A percentile compares a stretch with the other conserved stretches of the same genome.
phyloP scores from a whole-genome alignment of 2,888 invertebrate genomes.

The Athalia rosae region DNA sequence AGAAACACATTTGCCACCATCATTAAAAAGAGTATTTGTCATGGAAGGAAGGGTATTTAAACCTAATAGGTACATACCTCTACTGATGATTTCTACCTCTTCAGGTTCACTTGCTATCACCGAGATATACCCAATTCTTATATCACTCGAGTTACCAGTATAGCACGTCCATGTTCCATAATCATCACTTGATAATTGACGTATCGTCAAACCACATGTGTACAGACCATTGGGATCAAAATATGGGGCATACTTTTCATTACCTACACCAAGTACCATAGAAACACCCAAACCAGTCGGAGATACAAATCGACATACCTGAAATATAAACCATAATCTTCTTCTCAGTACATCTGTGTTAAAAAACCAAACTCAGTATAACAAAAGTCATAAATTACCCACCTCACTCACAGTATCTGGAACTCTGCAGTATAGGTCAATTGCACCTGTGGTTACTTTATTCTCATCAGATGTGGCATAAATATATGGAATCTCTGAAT shows the following conservation, averaged over 20 bases:
- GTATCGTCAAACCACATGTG: slow-evolving; percentile 74
- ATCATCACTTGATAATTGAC: slow-evolving; percentile 68
- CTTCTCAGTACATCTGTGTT: neutral
- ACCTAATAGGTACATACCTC: neutral
- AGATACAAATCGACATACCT: slow-evolving; percentile 45
- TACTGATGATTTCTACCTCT: neutral
- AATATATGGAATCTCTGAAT: slow-evolving; percentile 19
- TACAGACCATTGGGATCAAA: slow-evolving; percentile 35
- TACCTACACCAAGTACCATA: slow-evolving; percentile 38
- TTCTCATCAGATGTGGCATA: slow-evolving; percentile 22
- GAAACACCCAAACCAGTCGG: slow-evolving; percentile 39
- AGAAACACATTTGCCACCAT: neutral
- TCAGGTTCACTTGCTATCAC: neutral
- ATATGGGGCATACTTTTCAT: slow-evolving; percentile 28
- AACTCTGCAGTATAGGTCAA: slow-evolving; percentile 39
- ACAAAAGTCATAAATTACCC: neutral
- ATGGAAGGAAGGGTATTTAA: too few relatives aligned
- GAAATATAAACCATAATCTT: neutral
- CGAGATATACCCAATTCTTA: slow-evolving; percentile 42
- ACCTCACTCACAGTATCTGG: slow-evolving; percentile 31
- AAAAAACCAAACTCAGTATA: neutral
- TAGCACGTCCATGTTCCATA: slow-evolving; percentile 75
- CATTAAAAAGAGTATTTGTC: neutral
- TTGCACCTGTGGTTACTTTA: slow-evolving; percentile 14
- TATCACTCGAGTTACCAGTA: slow-evolving; percentile 67